Conservation (phyloP, 2,113 vertebrate genomes). For the cattle (Bos taurus) region ARS-UCD2.0 NC_037342.1:73216001-73216500, state of each 20-base stretch:
- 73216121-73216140: background rate
- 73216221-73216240: background rate
- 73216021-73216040: background rate
- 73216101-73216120: background rate
- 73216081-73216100: background rate
- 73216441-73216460: no score
- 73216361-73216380: no score
- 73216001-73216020: background rate
- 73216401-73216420: no score
- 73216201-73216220: background rate
- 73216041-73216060: background rate
- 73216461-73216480: no score
- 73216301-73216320: no score
- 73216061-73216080: background rate
- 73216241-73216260: background rate
- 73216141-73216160: background rate
- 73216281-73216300: background rate
- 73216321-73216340: no score
- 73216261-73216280: background rate
- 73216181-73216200: background rate
- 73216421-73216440: no score
- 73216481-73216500: no score
- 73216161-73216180: background rate
- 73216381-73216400: no score
- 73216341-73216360: no score